Percentiles rank a stretch among this genome's conserved stretches.
These are phyloP conservation scores for Syngnathoides biaculeatus DNA, from an alignment of 2,113 vertebrate genomes.

Conservation along the genomic window DNA sequence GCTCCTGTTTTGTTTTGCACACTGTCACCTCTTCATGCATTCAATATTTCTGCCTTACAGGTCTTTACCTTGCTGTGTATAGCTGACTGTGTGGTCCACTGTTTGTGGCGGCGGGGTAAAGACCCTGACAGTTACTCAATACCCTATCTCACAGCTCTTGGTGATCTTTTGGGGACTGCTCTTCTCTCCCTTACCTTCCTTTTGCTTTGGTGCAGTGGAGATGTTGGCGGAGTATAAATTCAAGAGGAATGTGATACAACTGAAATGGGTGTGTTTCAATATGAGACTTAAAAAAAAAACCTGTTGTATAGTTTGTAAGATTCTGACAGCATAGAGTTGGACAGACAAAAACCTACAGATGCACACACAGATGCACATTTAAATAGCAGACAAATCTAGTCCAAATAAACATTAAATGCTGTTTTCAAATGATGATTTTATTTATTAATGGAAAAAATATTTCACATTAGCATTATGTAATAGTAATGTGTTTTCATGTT, in stretches of 20 bases:
- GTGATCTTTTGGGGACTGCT: constrained; percentile 85
- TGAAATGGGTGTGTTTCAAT: neutral
- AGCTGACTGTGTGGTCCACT: constrained; percentile 82
- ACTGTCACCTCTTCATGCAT: neutral
- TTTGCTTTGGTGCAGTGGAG: constrained; percentile 47
- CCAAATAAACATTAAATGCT: no score
- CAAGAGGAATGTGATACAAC: neutral
- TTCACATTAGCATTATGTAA: no score
- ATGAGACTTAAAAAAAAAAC: no score
- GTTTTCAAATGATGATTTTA: no score
- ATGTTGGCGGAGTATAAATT: constrained; percentile 31
- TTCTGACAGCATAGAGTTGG: no score
- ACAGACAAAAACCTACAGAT: no score
- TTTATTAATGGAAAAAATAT: no score
- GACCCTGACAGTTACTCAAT: constrained; percentile 93
- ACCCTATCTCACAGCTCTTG: constrained; percentile 91
- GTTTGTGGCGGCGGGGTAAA: constrained; percentile 80
- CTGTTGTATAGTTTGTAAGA: no score
- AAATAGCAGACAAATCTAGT: no score
- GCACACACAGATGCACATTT: no score
- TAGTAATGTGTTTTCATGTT: no score
- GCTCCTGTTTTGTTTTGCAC: neutral
- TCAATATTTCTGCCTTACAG: constrained; percentile 55
- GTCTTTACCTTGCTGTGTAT: constrained; percentile 80
- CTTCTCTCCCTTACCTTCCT: constrained; percentile 83